phyloP scores from a whole-genome alignment of 92 coral and sea anemone species.

The Galaxea fascicularis region DNA sequence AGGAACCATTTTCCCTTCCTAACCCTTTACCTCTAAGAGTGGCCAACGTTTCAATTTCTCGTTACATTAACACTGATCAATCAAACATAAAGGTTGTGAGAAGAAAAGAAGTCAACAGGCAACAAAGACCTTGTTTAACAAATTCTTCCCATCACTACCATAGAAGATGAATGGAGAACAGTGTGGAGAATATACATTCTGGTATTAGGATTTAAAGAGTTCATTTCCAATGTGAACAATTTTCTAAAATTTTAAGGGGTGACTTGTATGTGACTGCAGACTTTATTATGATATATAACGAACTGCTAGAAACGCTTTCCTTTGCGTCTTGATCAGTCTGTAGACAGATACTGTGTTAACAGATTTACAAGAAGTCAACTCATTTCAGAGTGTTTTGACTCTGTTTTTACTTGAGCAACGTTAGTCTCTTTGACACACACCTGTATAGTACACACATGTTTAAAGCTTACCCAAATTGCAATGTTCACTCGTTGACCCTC shows the following conservation, averaged over 20 bases:
- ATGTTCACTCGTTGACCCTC: constrained; percentile 93
- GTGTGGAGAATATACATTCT: no score
- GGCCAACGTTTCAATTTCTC: no score
- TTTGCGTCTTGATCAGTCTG: background rate
- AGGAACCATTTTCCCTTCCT: no score
- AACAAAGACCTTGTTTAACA: no score
- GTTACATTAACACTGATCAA: no score
- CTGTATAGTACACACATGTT: background rate
- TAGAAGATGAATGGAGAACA: no score
- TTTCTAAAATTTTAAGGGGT: background rate
- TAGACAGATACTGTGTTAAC: no score
- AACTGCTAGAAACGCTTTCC: background rate
- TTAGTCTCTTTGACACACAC: background rate
- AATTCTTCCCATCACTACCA: no score
- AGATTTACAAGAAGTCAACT: background rate
- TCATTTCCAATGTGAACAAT: background rate
- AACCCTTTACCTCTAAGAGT: no score
- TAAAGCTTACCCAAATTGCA: constrained; percentile 94
- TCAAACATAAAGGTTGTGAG: no score
- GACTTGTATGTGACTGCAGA: background rate
- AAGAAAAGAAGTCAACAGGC: no score
- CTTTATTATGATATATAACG: background rate
- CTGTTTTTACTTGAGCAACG: background rate
- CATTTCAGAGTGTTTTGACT: background rate
- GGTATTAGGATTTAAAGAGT: no score